Evolutionary conservation across 2,797 vertebrate species (phyloP), one percentile per base, ranked within the genome.

Genomic region (Sandelia bainsii): DNA sequence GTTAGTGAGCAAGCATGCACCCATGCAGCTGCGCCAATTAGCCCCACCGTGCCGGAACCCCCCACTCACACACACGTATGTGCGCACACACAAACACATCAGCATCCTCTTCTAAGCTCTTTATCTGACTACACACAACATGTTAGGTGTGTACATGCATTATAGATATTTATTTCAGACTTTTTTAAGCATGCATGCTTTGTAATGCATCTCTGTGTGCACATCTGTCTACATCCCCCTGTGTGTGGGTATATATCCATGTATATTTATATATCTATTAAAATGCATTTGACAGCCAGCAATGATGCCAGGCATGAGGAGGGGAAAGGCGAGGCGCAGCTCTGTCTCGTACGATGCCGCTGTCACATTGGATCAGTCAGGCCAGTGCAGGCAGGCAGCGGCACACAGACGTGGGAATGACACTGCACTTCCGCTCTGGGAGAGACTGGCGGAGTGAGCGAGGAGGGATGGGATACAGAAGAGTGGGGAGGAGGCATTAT

Each of bases 361-460:
- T 92, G 92, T 93, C 92, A 91, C 87, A 87, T 90, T 62, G 62
- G 72, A 93, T 93, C 88, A 75, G 86, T 91, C 88, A 86, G 80
- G 62, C 62, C 45, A 25, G 45, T 48, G 85, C 83, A 57, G 76
- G 70, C 70, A 69, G 75, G 79, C 77, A 64, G 89, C 54, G 37
- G 75, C 76, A 40, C 69, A 74, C 75, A 65, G 85, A 77, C 85
- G 53, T 64, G 77, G 77, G 77, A 87, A 87, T 84, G 86, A 91
- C 86, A 72, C 84, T 82, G 87, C 85, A 86, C 87, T 90, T 81
- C 84, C 84, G 82, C 87, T 90, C 45, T 13, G 54, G 79, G 58
- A 84, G 72, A 78, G 50, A 67, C 61, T 19, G 49, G 40, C 20
- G 2, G 57, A 60, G 62, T 0, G 11, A 66, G 51, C 8, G 5